Conservation (phyloP, 2,797 vertebrate genomes). For the Xyrichtys novacula region DNA sequence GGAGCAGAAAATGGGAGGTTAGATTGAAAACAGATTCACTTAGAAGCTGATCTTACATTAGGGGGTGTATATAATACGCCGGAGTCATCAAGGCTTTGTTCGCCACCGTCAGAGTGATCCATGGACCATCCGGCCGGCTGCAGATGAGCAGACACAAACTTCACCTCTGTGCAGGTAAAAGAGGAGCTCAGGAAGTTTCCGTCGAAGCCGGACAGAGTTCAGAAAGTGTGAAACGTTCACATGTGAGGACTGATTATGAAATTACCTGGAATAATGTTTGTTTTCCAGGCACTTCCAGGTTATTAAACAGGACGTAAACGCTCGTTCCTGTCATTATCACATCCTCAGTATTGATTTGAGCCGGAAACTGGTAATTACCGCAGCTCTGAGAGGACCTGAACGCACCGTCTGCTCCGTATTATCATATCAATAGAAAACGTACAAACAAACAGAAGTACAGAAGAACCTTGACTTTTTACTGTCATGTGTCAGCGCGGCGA, state of each 20-base stretch:
- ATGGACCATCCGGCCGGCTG: conserved; percentile 15
- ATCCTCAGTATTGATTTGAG: background rate
- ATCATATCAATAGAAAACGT: background rate
- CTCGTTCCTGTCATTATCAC: background rate
- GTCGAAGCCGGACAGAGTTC: background rate
- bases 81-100: conserved; percentile 54
- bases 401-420: background rate
- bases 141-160: conserved; percentile 23
- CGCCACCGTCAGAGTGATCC: conserved; percentile 41
- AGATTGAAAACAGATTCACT: conserved; percentile 70
- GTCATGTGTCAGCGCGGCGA: background rate
- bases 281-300: background rate
- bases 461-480: background rate
- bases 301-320: background rate
- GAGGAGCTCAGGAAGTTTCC: background rate
- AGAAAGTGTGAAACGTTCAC: no score
- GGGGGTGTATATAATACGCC: conserved; percentile 29
- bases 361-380: background rate
- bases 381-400: background rate
- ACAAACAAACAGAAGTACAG: background rate
- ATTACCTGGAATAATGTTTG: background rate
- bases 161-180: conserved; percentile 20
- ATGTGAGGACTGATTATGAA: no score
- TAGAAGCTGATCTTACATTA: conserved; percentile 58
- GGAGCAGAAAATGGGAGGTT: conserved; percentile 53